Conservation (phyloP, 2,113 vertebrate species). For the Hassar affinis region DNA sequence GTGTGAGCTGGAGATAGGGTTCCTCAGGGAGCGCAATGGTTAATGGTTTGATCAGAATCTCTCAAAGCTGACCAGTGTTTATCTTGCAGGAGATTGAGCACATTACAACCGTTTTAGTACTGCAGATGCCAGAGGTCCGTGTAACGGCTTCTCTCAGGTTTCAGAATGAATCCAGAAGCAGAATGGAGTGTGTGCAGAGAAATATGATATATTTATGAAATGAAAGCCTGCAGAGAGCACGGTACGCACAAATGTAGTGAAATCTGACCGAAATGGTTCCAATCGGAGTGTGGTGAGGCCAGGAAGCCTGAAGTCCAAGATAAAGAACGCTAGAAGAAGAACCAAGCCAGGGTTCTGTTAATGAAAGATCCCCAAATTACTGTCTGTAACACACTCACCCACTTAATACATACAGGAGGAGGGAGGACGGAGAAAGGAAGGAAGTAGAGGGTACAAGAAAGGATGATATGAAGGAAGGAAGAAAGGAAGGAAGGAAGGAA, state of each 20-base stretch:
- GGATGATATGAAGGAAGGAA: background rate
- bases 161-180: background rate
- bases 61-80: background rate
- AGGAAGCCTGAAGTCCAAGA: too few relatives aligned
- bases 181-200: background rate
- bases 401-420: too few relatives aligned
- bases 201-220: background rate
- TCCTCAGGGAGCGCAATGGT: background rate
- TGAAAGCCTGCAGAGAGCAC: background rate
- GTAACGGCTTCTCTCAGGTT: background rate
- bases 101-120: background rate
- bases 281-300: too few relatives aligned
- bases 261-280: background rate
- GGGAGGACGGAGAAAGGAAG: too few relatives aligned
- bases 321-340: too few relatives aligned
- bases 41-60: conserved; percentile 1
- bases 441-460: background rate
- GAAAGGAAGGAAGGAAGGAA: background rate
- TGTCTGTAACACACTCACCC: too few relatives aligned
- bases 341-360: too few relatives aligned
- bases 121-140: too few relatives aligned
- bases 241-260: background rate
- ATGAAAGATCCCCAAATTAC: too few relatives aligned
- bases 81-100: background rate
- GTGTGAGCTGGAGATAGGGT: background rate